Evolutionary conservation across 2,113 vertebrate species (phyloP), one percentile per base, ranked within the genome.

Genomic region (Nicator chloris): DNA sequence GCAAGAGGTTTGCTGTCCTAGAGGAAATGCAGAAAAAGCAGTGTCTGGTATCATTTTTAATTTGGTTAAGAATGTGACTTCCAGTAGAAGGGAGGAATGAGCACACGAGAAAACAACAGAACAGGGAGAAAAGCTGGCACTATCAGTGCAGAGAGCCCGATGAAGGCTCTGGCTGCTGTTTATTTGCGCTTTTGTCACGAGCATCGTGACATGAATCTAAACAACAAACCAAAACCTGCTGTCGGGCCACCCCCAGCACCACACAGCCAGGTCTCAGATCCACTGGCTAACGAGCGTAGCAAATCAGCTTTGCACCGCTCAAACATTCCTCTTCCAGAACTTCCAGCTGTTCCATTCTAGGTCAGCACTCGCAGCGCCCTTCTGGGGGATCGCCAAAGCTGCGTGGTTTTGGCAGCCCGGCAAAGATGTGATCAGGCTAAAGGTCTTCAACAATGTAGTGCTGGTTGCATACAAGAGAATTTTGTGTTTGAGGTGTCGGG

Each of bases 291-390:
- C 0, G 21, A 96, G 95, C 49, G 1, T 84, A 33, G 80, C 92
- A 82, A 97, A 96, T 95, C 93, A 94, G 92, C 82, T 75, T 96
- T 93, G 95, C 72, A 49, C 77, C 2, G 5, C 83, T 84, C n/a
- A 21, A 79, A n/a, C 86, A 94, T 95, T 95, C 82, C 86, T 79
- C 69, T 54, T 71, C 90, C 92, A 81, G 16, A 93, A 71, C 86
- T 81, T 88, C 95, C 95, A 97, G 94, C 95, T 96, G 95, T 89
- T 95, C 80, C 80, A 42, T 92, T 92, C 95, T 42, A 65, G 93
- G 72, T 71, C 86, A 86, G 86, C 61, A 14, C 87, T 68, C 7
- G 30, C 64, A 64, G 82, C 0, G 10, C 76, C 73, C 89, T 92
- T 17, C 76, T 45, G 72, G 72, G 80, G 1, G 0, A 24, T 1